A percentile compares a stretch with the other conserved stretches of the same genome.
These are phyloP conservation scores for Mesoligia furuncula DNA, from an alignment of 2,888 invertebrate species.

Conservation along the genomic window DNA sequence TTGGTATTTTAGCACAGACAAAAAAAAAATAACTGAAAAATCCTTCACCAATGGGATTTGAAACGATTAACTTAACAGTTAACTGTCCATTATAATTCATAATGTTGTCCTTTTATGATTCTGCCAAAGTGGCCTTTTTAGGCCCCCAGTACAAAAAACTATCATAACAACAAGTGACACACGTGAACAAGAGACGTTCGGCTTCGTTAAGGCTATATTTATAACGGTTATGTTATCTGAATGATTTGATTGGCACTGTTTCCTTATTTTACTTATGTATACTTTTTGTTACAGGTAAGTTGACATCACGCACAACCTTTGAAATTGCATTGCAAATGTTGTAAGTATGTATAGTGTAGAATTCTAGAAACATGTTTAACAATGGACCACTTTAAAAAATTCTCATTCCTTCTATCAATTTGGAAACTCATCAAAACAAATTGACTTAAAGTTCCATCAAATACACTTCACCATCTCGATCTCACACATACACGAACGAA, in stretches of 20 bases:
- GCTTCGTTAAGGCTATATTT: background rate
- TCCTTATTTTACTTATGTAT: conserved; percentile 19
- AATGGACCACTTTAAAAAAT: background rate
- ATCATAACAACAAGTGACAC: background rate
- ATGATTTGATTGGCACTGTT: background rate
- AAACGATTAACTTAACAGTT: too few relatives aligned
- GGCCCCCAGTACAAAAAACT: background rate
- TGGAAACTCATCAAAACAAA: conserved; percentile 17
- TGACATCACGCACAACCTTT: background rate
- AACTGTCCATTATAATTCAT: too few relatives aligned
- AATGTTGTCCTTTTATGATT: too few relatives aligned
- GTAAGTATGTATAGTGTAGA: conserved; percentile 23
- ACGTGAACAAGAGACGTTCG: background rate
- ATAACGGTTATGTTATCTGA: background rate
- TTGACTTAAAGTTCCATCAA: conserved; percentile 26
- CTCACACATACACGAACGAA: conserved; percentile 41
- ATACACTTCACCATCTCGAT: conserved; percentile 23
- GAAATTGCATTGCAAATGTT: background rate
- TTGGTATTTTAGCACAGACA: too few relatives aligned
- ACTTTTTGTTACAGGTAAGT: conserved; percentile 55
- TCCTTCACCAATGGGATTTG: too few relatives aligned
- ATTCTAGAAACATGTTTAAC: background rate
- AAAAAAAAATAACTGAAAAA: too few relatives aligned
- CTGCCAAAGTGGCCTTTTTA: too few relatives aligned
- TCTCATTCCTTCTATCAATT: background rate